Evolutionary conservation across 2,113 vertebrate species (phyloP).

Genomic region (Solea senegalensis): DNA sequence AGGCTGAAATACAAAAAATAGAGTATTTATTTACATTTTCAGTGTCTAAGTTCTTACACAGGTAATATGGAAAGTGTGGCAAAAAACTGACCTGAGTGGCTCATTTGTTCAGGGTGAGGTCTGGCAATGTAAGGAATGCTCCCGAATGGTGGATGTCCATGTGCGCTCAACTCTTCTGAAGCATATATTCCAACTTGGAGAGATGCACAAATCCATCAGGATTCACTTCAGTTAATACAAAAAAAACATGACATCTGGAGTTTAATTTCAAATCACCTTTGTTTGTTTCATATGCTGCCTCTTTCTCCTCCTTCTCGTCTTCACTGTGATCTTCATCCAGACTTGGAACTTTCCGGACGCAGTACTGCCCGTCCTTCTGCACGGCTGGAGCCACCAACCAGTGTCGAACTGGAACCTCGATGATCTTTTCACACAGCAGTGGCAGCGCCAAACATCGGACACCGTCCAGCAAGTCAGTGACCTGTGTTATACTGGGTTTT

Average conservation of each 20-base stretch:
- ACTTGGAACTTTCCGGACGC: constrained; percentile 62
- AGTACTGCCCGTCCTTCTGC: constrained; percentile 80
- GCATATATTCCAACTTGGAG: neutral
- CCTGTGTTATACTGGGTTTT: constrained; percentile 88
- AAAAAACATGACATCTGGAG: accelerated
- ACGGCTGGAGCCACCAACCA: constrained; percentile 87
- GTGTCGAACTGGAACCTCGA: constrained; percentile 85
- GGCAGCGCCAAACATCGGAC: constrained; percentile 80
- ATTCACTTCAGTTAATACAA: neutral
- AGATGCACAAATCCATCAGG: neutral
- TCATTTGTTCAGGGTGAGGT: constrained; percentile 83
- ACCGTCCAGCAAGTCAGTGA: constrained; percentile 88
- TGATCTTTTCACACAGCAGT: constrained; percentile 86
- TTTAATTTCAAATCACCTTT: constrained; percentile 59
- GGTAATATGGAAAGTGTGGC: neutral
- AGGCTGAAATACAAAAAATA: constrained; percentile 79
- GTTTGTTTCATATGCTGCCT: constrained; percentile 44
- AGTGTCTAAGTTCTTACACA: neutral
- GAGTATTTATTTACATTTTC: neutral
- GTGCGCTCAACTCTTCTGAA: constrained; percentile 61
- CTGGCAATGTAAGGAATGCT: constrained; percentile 86
- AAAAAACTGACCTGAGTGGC: constrained; percentile 86
- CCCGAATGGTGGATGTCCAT: constrained; percentile 56
- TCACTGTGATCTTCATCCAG: constrained; percentile 54
- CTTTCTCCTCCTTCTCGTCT: constrained; percentile 52